Conservation (phyloP, 2,888 invertebrate genomes). For the Glyphotaelius pellucidus region DNA sequence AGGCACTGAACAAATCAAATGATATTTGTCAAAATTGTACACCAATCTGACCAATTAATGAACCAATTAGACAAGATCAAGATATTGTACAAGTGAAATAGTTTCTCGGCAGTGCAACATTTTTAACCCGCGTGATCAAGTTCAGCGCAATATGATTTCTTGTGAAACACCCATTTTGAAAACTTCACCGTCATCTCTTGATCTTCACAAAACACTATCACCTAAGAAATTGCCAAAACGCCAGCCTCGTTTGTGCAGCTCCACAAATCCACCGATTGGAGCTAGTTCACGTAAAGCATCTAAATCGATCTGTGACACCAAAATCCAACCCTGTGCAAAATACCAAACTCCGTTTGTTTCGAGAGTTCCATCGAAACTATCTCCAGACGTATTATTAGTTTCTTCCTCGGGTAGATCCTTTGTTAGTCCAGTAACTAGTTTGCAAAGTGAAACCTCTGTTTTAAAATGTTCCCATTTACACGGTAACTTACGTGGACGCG, state of each 20-base stretch:
- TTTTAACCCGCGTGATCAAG: not conserved
- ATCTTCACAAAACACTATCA: not conserved
- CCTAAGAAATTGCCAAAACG: not conserved
- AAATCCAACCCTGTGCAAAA: not conserved
- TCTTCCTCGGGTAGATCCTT: not conserved
- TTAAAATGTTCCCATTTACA: not conserved
- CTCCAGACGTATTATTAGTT: not conserved
- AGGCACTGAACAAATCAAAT: not conserved
- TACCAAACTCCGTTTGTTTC: not conserved
- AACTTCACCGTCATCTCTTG: not conserved
- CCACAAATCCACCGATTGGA: not conserved
- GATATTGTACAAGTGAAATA: not conserved
- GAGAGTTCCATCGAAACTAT: not conserved
- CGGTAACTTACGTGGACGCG: not conserved
- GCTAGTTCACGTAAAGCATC: not conserved
- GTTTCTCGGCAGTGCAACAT: not conserved
- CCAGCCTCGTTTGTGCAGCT: not conserved
- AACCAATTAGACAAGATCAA: not conserved
- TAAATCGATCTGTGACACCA: not conserved
- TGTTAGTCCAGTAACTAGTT: not conserved
- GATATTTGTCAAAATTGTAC: not conserved
- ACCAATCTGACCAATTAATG: not conserved
- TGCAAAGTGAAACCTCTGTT: not conserved
- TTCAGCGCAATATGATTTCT: not conserved
- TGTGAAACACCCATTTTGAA: not conserved